phyloP scores from a whole-genome alignment of 2,797 vertebrate genomes.

The Ptychadena robeensis region DNA sequence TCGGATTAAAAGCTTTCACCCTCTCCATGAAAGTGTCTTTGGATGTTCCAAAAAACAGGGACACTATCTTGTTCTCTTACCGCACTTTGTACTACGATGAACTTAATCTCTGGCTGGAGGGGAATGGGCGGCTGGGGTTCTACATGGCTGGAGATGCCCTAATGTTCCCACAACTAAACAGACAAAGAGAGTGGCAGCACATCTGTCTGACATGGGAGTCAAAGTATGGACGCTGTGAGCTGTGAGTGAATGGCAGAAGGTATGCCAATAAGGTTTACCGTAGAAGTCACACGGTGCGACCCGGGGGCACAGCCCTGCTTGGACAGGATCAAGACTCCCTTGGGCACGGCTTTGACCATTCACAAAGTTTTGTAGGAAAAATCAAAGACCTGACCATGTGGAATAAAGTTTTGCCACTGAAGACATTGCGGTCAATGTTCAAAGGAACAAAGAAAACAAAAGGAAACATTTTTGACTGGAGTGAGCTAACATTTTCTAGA shows the following conservation, averaged over 20 bases:
- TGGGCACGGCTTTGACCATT: conserved; percentile 68
- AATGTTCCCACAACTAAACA: conserved; percentile 70
- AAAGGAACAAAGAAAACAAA: neutral
- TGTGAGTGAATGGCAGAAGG: conserved; percentile 73
- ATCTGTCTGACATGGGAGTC: conserved; percentile 54
- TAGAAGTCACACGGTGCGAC: conserved; percentile 70
- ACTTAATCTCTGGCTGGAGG: conserved; percentile 57
- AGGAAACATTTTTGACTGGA: conserved; percentile 46
- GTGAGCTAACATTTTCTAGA: neutral
- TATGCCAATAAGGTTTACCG: conserved; percentile 77
- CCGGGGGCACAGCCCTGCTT: conserved; percentile 70
- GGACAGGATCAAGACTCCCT: conserved; percentile 80
- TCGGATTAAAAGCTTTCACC: conserved; percentile 21
- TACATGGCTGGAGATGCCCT: conserved; percentile 78
- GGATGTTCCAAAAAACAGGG: conserved; percentile 22
- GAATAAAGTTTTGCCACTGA: conserved; percentile 71
- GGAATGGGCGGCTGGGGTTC: conserved; percentile 74
- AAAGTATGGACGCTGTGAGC: neutral
- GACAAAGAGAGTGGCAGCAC: conserved; percentile 31
- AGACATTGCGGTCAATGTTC: conserved; percentile 62
- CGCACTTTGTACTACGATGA: conserved; percentile 43
- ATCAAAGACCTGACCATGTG: conserved; percentile 79
- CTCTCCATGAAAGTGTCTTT: conserved; percentile 47
- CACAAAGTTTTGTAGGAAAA: conserved; percentile 79
- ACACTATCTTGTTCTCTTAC: conserved; percentile 59